phyloP scores from a whole-genome alignment of 2,797 vertebrate species.

The Intellagama lesueurii region DNA sequence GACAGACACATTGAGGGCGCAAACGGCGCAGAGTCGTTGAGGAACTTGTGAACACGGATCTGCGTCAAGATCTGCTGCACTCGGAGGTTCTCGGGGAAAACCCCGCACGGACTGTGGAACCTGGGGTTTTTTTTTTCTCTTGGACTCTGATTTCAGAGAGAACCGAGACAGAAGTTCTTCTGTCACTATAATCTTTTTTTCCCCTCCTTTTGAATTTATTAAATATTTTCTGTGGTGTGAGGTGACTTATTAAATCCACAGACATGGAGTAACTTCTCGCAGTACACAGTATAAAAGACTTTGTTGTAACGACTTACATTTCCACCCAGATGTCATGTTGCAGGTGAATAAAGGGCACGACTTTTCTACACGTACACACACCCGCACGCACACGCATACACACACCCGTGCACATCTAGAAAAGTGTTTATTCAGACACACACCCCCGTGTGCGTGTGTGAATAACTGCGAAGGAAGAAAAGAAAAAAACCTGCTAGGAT shows the following conservation, averaged over 20 bases:
- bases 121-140: slow-evolving; percentile 67
- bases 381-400: slow-evolving; percentile 59
- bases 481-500: slow-evolving; percentile 67
- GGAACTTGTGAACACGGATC: slow-evolving; percentile 78
- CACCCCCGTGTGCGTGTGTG: slow-evolving; percentile 52
- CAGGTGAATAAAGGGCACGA: slow-evolving; percentile 80
- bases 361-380: slow-evolving; percentile 90
- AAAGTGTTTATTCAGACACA: not conserved
- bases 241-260: slow-evolving; percentile 86
- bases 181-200: slow-evolving; percentile 68
- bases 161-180: slow-evolving; percentile 78
- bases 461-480: slow-evolving; percentile 68
- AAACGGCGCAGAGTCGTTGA: slow-evolving; percentile 65
- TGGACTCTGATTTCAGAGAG: slow-evolving; percentile 74
- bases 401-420: slow-evolving; percentile 61
- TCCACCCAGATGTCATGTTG: slow-evolving; percentile 80
- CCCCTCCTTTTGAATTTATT: slow-evolving; percentile 77
- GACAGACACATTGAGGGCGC: slow-evolving; percentile 66
- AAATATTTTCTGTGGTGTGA: slow-evolving; percentile 84
- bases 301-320: slow-evolving; percentile 81
- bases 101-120: slow-evolving; percentile 76
- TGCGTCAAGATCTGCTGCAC: slow-evolving; percentile 53
- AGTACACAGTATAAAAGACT: slow-evolving; percentile 74
- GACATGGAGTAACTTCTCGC: slow-evolving; percentile 83
- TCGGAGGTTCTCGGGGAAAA: slow-evolving; percentile 73